Percentiles rank a stretch among this genome's conserved stretches.
Conservation (phyloP, 2,113 vertebrate species). For the Brachypteracias leptosomus region DNA sequence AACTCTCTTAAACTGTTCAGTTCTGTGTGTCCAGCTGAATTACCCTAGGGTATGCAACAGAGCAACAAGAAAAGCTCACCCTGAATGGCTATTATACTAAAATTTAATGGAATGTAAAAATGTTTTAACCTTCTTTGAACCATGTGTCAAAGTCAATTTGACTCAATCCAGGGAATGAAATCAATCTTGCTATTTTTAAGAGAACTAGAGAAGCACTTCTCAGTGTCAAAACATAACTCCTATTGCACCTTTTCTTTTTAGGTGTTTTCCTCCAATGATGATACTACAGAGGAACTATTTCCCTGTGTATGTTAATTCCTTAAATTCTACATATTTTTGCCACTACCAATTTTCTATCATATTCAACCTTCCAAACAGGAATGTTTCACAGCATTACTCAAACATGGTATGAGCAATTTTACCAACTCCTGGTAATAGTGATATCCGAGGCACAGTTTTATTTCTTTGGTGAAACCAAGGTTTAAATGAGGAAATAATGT, state of each 20-base stretch:
- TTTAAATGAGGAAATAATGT: not conserved
- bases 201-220: not conserved
- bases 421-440: not conserved
- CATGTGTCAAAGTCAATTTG: not conserved
- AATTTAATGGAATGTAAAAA: constrained; percentile 18
- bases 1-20: not conserved
- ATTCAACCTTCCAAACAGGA: not conserved
- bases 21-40: not conserved
- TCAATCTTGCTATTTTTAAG: not conserved
- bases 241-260: not conserved
- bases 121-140: not conserved
- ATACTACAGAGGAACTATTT: not conserved
- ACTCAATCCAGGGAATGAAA: not conserved
- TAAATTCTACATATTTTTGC: not conserved
- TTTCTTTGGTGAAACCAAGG: not conserved
- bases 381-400: not conserved
- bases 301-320: not conserved
- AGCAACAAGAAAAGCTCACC: not conserved
- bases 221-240: not conserved
- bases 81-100: not conserved
- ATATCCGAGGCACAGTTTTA: not conserved
- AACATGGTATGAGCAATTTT: not conserved
- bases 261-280: not conserved
- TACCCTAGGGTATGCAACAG: not conserved
- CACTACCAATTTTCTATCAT: not conserved